These are phyloP conservation scores for Aleiodes sp. DNA, from an alignment of 1,140 invertebrate species.

Conservation along the genomic window DNA sequence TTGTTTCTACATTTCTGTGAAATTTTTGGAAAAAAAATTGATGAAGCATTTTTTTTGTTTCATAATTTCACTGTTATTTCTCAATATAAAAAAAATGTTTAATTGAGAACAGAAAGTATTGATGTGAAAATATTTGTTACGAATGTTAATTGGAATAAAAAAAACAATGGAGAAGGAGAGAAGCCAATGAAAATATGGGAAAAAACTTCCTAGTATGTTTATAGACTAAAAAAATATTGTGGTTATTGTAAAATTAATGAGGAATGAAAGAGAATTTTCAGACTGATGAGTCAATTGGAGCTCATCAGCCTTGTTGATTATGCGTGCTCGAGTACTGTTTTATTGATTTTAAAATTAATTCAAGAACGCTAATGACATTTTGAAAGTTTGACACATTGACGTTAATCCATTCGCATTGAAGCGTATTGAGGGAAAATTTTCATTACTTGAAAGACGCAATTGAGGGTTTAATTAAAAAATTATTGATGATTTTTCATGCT, in stretches of 20 bases:
- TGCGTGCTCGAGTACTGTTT: not conserved
- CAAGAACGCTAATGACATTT: not conserved
- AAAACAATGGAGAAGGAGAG: not conserved
- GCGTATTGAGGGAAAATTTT: not conserved
- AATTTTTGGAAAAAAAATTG: too few species aligned
- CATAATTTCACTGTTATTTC: not conserved
- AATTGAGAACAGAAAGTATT: not conserved
- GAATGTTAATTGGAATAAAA: not conserved
- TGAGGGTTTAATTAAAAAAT: not conserved
- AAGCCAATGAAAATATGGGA: not conserved
- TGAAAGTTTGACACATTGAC: not conserved
- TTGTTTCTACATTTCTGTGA: not conserved
- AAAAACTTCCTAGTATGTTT: not conserved
- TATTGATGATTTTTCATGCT: not conserved
- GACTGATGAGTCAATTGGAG: not conserved
- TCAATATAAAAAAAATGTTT: slow-evolving; percentile 6
- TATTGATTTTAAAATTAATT: not conserved
- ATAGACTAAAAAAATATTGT: not conserved
- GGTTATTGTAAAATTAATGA: not conserved
- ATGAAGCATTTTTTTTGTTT: not conserved
- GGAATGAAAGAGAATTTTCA: not conserved
- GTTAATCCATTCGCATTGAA: not conserved
- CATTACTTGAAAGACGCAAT: not conserved
- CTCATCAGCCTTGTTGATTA: not conserved
- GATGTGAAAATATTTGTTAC: not conserved